Conservation (phyloP, 2,888 invertebrate genomes). For the Timandra comae region DNA sequence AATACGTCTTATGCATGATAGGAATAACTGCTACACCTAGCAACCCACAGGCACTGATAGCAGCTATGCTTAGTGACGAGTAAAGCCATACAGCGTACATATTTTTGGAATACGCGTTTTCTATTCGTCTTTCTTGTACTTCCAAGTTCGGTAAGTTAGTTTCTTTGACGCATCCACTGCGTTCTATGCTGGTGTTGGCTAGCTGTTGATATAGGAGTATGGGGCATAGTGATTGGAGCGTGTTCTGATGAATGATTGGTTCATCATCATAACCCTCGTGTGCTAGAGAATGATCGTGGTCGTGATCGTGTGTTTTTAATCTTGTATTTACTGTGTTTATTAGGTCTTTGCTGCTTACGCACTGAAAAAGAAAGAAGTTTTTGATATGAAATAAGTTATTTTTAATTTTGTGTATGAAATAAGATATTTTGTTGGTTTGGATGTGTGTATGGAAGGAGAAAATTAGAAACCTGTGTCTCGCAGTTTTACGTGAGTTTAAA, state of each 20-base stretch:
- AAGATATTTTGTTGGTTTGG: no score
- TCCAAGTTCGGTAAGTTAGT: slow-evolving; percentile 25
- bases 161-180: slow-evolving; percentile 75
- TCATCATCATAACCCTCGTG: slow-evolving; percentile 34
- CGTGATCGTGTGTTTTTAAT: slow-evolving; percentile 45
- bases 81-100: slow-evolving; percentile 86
- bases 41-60: slow-evolving; percentile 91
- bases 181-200: slow-evolving; percentile 70
- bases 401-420: no score
- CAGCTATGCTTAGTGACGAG: slow-evolving; percentile 86
- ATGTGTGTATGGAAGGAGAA: no score
- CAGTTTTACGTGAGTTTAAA: no score
- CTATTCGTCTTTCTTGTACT: slow-evolving; percentile 19
- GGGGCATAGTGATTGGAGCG: slow-evolving; percentile 79
- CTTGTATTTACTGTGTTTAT: slow-evolving; percentile 58
- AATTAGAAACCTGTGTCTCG: no score
- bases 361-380: slow-evolving; percentile 57
- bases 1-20: slow-evolving; percentile 91
- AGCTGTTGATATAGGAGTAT: slow-evolving; percentile 81
- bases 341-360: slow-evolving; percentile 64
- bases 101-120: slow-evolving; percentile 45
- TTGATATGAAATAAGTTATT: no score
- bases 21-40: slow-evolving; percentile 93
- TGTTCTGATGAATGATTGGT: slow-evolving; percentile 39
- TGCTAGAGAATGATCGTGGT: slow-evolving; percentile 25